Evolutionary conservation across 1,140 invertebrate genomes (phyloP).

Genomic region (Lanistes nyassanus): DNA sequence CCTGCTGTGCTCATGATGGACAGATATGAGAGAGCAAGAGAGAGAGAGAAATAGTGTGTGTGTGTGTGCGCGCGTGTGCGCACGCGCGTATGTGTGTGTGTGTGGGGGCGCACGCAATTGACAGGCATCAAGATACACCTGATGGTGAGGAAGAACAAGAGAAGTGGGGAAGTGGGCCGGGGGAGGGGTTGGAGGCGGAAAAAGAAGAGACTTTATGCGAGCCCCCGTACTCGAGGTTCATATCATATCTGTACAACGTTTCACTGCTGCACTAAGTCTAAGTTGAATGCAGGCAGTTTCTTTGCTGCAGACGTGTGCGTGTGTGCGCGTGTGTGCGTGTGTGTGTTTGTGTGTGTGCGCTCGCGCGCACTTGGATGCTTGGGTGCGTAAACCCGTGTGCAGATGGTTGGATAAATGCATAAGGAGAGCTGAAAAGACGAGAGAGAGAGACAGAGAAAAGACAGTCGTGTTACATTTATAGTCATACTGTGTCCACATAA

Average conservation of each 20-base stretch:
- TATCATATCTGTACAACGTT: too few species aligned
- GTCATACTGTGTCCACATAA: too few species aligned
- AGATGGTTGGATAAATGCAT: background rate
- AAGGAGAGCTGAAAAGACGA: background rate
- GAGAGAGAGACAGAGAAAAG: constrained; percentile 14
- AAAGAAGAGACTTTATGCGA: too few species aligned
- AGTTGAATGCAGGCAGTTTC: too few species aligned
- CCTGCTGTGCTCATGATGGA: background rate
- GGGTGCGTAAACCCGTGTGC: background rate
- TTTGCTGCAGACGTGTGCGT: constrained; percentile 1
- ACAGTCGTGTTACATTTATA: background rate
- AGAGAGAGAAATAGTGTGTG: background rate
- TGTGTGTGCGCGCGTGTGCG: constrained; percentile 11
- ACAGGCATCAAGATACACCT: too few species aligned
- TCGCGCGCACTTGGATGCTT: background rate
- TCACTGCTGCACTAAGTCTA: too few species aligned
- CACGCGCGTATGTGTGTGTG: constrained; percentile 12
- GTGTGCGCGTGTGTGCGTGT: constrained; percentile 20
- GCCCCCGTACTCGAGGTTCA: too few species aligned
- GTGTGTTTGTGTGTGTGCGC: constrained; percentile 19
- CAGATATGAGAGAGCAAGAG: background rate
- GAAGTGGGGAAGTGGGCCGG: too few species aligned
- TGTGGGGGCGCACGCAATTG: background rate
- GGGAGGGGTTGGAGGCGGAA: too few species aligned
- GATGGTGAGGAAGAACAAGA: too few species aligned